Base-by-base conservation (phyloP, 2,113 vertebrate species). In the Phodopus roborovskii region DNA sequence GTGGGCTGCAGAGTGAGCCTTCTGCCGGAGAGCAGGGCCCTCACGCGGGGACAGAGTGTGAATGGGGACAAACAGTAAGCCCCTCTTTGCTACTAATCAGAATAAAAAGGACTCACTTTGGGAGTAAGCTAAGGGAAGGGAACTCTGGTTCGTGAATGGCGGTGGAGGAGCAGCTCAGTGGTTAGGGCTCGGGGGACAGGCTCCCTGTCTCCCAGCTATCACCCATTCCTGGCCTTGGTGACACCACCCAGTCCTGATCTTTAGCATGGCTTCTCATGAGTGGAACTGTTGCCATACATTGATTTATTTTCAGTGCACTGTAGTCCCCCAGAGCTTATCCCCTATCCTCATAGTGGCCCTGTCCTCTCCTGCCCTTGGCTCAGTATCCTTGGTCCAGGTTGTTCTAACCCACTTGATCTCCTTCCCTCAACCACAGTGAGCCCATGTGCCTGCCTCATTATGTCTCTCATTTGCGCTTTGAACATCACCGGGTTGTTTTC, bases 11-110 rank as follows among this genome's bases (percentile, higher is more conserved):
- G 1, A 1, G 12, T 50, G 20, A 66, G 36, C 48, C 56, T 30
- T n/a, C 3, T 7, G 5, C 5, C 48, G 1, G 91, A 19, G 30
- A 39, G 5, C 42, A 10, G 36, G 53, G n/a, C 24, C 24, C n/a
- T 10, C 8, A 8, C 0, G 0, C 6, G 33, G 26, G 30, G 53
- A 62, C 16, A 8, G 2, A 15, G 24, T 16, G 4, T 39, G 6
- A 3, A 15, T 7, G 26, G 15, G 48, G n/a, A 11, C 0, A 11
- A 42, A 28, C 5, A 60, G 28, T 4, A 75, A 45, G 39, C 17
- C 56, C 68, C 3, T 39, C 15, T 68, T 33, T 90, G 45, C 36
- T 77, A 45, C 48, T 50, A n/a, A 24, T 20, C 19, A 81, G 26
- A 20, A 26, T 42, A 36, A 84, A 33, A 26, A n/a, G 13, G 15